These are phyloP conservation scores for Exocentrus adspersus DNA, from an alignment of 2,888 invertebrate species.

Conservation along the genomic window DNA sequence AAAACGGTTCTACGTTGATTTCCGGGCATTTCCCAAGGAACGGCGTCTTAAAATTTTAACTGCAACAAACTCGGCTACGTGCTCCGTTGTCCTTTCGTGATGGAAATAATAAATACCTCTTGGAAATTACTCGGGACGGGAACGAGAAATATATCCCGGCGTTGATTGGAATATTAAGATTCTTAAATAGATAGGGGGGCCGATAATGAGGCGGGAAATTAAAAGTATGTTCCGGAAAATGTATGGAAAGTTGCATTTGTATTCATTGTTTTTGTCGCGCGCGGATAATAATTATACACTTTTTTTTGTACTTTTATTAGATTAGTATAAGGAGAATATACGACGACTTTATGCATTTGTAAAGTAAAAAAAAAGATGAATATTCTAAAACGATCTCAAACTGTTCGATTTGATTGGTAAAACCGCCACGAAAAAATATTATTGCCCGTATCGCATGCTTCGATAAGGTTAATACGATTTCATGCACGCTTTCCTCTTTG, in stretches of 20 bases:
- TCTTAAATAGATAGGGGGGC: not conserved
- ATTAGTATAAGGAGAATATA: too few species aligned
- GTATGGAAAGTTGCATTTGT: not conserved
- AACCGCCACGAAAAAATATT: constrained; percentile 9
- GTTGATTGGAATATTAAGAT: constrained; percentile 1
- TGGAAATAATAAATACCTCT: not conserved
- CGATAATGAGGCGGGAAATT: not conserved
- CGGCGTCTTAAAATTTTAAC: not conserved
- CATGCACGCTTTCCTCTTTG: constrained; percentile 12
- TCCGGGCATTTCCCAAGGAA: not conserved
- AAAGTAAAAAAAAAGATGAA: too few species aligned
- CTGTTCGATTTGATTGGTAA: too few species aligned
- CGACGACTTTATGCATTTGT: too few species aligned
- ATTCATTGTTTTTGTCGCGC: not conserved
- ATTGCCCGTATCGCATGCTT: constrained; percentile 9
- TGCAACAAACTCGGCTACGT: not conserved
- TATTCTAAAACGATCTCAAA: too few species aligned
- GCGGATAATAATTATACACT: too few species aligned
- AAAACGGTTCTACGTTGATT: not conserved
- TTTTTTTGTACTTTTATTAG: too few species aligned
- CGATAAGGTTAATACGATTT: constrained; percentile 16
- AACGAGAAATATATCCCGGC: not conserved
- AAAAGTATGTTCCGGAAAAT: not conserved
- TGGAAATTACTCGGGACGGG: not conserved
- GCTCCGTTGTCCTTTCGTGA: not conserved